Base-by-base conservation (phyloP, 2,113 vertebrate species). In the Nibea coibor region DNA sequence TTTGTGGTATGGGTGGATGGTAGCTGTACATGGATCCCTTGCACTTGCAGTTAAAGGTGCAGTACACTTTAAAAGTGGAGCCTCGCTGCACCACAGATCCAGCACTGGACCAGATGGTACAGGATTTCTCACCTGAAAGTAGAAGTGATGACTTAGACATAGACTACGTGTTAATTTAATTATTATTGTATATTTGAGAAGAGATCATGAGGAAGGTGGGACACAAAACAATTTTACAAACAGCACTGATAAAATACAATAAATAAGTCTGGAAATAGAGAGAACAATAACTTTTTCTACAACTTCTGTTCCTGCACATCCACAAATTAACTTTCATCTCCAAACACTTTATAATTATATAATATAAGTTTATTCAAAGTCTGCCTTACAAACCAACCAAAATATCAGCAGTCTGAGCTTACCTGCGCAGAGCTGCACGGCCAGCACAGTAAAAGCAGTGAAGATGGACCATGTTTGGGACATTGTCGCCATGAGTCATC, bases 41-140 rank as follows among this genome's bases (percentile, higher is more conserved):
- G 54, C 80, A 85, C 0, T 20, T 70, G 53, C 87, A 91, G 19
- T 51, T 64, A 70, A 94, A 95, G 75, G 80, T 81, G 86, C 95
- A 96, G 84, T 64, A 94, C n/a, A 96, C 64, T 4, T 28, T 7
- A 39, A 95, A 93, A 43, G 50, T 91, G 65, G 73, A 87, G 16
- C 87, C 88, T 28, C 72, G 80, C 8, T 82, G 84, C 75, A 95
- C 92, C 69, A 84, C 69, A 11, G 26, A 2, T 1, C 92, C 87
- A 47, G 24, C 28, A 7, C 74, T 92, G 54, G 94, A 92, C 50
- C 53, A 80, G 72, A 93, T 88, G 47, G 22, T 0, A n/a, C 95
- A 95, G 66, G 82, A 67, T 12, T 80, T 82, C 35, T 77, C 22
- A 56, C 86, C 92, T 93, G 1, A 59, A 64, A 43, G 22, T 10